Conservation (phyloP, 2,888 invertebrate genomes). For the Ernsta delagoae region DNA sequence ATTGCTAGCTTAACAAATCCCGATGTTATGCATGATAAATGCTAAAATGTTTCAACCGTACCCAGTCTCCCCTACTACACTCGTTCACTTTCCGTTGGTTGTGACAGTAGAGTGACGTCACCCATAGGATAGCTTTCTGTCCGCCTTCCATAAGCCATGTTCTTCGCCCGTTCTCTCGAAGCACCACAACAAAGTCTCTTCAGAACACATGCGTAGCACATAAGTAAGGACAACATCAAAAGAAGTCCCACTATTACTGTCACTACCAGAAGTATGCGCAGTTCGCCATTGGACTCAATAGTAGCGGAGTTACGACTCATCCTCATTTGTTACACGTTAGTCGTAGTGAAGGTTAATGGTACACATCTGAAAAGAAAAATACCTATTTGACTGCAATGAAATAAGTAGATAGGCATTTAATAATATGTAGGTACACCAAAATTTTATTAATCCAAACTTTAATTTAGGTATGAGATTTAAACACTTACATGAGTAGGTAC, state of each 20-base stretch:
- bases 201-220: slow-evolving; percentile 88
- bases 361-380: slow-evolving; percentile 20
- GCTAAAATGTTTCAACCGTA: too few species aligned
- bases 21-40: too few species aligned
- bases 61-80: too few species aligned
- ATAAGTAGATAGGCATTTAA: too few species aligned
- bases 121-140: slow-evolving; percentile 85
- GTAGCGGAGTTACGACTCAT: slow-evolving; percentile 72
- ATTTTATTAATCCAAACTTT: too few species aligned
- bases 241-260: slow-evolving; percentile 85
- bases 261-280: slow-evolving; percentile 84
- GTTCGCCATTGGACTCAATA: slow-evolving; percentile 81
- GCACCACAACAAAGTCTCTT: slow-evolving; percentile 86
- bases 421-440: too few species aligned
- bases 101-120: slow-evolving; percentile 85
- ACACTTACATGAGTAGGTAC: too few species aligned
- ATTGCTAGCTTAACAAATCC: too few species aligned
- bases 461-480: too few species aligned
- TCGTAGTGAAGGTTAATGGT: too few species aligned
- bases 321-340: slow-evolving; percentile 39
- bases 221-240: slow-evolving; percentile 86
- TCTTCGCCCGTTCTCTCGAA: slow-evolving; percentile 75
- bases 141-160: slow-evolving; percentile 63
- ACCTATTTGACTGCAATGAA: background rate
- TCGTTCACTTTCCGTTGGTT: slow-evolving; percentile 86